Conservation (phyloP, 1,140 invertebrate species). For the Pissodes strobi region DNA sequence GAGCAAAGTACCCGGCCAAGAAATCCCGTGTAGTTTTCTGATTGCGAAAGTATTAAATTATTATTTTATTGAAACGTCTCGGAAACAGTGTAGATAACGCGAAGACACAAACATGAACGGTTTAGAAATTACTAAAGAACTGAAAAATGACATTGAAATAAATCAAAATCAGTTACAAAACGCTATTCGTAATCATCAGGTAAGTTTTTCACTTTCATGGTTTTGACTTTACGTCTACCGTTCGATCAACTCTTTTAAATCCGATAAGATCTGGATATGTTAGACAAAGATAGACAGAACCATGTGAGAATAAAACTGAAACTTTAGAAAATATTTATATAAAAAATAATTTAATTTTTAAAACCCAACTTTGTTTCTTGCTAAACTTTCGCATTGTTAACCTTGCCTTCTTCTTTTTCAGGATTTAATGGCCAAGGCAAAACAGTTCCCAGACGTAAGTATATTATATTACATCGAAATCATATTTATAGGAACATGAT, state of each 20-base stretch:
- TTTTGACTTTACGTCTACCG: constrained; percentile 39
- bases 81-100: background rate
- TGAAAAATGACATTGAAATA: constrained; percentile 66
- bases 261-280: background rate
- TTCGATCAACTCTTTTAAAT: background rate
- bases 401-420: constrained; percentile 53
- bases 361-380: background rate
- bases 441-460: constrained; percentile 66
- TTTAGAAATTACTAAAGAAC: constrained; percentile 68
- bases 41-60: constrained; percentile 27
- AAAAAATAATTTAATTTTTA: constrained; percentile 11
- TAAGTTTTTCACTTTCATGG: constrained; percentile 54
- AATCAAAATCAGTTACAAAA: constrained; percentile 69
- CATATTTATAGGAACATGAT: background rate
- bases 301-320: background rate
- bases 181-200: constrained; percentile 71
- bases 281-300: constrained; percentile 1
- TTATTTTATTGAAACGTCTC: background rate
- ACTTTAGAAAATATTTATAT: too few relatives aligned
- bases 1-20: constrained; percentile 21
- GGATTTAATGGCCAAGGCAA: constrained; percentile 63
- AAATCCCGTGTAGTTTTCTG: constrained; percentile 20
- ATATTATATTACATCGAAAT: constrained; percentile 13
- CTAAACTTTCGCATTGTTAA: background rate
- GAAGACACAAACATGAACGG: constrained; percentile 44